Evolutionary conservation across 2,888 invertebrate genomes (phyloP).

Genomic region (Onchidella celtica): DNA sequence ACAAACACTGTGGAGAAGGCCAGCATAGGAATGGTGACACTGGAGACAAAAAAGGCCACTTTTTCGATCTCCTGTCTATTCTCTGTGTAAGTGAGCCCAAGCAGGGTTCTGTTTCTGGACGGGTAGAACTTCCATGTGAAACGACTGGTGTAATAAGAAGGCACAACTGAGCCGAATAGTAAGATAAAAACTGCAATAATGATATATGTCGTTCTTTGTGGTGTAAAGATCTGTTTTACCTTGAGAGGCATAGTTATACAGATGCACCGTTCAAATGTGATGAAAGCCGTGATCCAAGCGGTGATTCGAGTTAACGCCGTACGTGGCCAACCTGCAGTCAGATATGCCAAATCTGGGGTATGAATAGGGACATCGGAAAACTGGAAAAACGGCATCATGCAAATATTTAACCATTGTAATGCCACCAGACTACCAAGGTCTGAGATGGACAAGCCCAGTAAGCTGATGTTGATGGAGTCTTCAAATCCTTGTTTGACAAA

Average conservation of each 20-base stretch:
- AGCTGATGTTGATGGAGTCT: conserved; percentile 21
- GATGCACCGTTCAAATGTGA: conserved; percentile 28
- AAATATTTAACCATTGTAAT: conserved; percentile 15
- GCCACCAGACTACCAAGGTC: conserved; percentile 2
- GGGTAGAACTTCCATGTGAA: conserved; percentile 32
- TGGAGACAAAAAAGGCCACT: not conserved
- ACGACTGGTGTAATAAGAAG: conserved; percentile 26
- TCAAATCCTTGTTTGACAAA: conserved; percentile 25
- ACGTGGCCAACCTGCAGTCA: conserved; percentile 14
- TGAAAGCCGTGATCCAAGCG: conserved; percentile 32
- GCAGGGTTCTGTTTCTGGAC: not conserved
- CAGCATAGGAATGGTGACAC: too few relatives aligned
- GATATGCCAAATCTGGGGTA: conserved; percentile 2
- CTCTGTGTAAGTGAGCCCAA: conserved; percentile 12
- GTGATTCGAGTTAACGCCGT: not conserved
- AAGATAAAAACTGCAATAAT: not conserved
- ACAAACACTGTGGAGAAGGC: too few relatives aligned
- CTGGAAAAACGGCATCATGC: not conserved
- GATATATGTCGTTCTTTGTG: not conserved
- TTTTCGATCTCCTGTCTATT: not conserved
- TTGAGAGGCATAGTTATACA: conserved; percentile 31
- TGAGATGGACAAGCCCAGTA: conserved; percentile 10
- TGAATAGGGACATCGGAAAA: conserved; percentile 7
- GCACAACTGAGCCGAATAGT: not conserved
- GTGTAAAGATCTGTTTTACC: conserved; percentile 10